These are phyloP conservation scores for Brotogeris chrysoptera DNA, from an alignment of 2,797 vertebrate species.

Conservation along the genomic window DNA sequence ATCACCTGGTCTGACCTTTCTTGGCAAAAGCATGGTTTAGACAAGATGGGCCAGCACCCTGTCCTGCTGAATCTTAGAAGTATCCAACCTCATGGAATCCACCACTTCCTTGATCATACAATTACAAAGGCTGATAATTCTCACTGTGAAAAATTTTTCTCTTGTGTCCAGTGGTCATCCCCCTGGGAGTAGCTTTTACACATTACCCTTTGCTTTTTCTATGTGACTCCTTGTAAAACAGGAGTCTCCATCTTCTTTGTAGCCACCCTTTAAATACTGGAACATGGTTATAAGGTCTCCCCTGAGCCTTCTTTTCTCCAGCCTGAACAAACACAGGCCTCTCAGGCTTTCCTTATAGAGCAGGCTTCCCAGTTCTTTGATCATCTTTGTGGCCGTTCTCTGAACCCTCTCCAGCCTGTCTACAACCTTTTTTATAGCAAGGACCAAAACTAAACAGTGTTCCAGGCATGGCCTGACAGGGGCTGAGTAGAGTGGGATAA, in stretches of 20 bases:
- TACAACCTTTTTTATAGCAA: background rate
- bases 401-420: background rate
- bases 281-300: background rate
- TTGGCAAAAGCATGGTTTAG: background rate
- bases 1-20: background rate
- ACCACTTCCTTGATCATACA: background rate
- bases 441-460: background rate
- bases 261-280: background rate
- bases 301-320: background rate
- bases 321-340: background rate
- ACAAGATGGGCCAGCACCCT: background rate
- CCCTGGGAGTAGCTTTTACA: background rate
- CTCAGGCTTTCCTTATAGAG: background rate
- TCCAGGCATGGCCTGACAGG: background rate
- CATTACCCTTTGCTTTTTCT: background rate
- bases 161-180: background rate
- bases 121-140: background rate
- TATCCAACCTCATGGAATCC: background rate
- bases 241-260: background rate
- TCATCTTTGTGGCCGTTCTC: background rate
- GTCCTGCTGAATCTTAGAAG: background rate
- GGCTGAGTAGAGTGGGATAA: background rate
- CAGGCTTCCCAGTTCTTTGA: background rate
- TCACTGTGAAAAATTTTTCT: background rate
- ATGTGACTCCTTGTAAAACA: background rate